Evolutionary conservation across 2,113 vertebrate species (phyloP), one percentile per base, ranked within the genome.

Genomic region (Motacilla tschutschensis): DNA sequence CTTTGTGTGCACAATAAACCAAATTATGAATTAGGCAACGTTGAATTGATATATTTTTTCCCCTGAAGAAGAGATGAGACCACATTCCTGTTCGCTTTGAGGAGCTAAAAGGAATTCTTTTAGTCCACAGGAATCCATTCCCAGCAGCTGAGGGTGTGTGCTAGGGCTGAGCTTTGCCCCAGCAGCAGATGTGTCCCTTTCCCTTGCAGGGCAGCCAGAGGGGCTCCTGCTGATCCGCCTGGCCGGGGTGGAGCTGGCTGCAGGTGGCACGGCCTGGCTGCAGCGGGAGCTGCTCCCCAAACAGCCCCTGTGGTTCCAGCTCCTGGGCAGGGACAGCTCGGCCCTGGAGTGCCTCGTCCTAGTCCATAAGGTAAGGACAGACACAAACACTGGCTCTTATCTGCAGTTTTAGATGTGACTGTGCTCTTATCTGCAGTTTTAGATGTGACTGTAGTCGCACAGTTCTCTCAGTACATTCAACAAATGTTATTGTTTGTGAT

Each of bases 211-310:
- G 92, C 96, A 95, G 24, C 69, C 91, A 0, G 10, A 92, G 22
- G 96, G 97, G 17, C 78, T 95, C 8, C 91, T 99, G 91, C 84
- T 97, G 92, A 88, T 99, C 62, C 95, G 93, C 54, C 96, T 99
- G 84, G 98, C 98, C 2, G 99, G 99, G 25, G 98, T 99, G 90
- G 97, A 98, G 85, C 63, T 99, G 94, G 98, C 98, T 9, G 95
- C 96, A 1, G 87, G 96, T 0, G 98, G 97, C 53, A 67, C 57
- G 10, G 31, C 55, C 17, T 99, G 99, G 99, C 94, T 99, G 48
- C 93, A 95, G 83, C 70, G 82, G 16, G 97, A 98, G 77, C 72
- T 99, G 58, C 93, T 87, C 57, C 97, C 98, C 46, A 72, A 91
- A 5, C 96, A 99, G 67, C 89, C 57, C 3, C 85, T 99, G 6